A percentile compares a stretch with the other conserved stretches of the same genome.
phyloP scores from a whole-genome alignment of 2,888 invertebrate species.

The Euclidia mi region DNA sequence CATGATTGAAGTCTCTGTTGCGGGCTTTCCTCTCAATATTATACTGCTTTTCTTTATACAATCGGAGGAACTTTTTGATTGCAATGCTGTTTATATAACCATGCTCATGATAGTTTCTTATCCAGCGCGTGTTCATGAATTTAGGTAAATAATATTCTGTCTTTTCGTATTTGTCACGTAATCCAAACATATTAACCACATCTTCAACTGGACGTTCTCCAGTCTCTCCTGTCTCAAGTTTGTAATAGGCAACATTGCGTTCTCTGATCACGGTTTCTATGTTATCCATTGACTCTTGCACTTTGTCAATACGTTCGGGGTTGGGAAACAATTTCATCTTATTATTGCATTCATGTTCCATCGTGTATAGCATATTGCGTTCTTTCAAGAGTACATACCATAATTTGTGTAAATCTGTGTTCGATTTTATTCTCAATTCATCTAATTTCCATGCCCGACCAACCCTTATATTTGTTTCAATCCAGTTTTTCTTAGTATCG shows the following conservation, averaged over 20 bases:
- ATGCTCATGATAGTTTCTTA: slow-evolving; percentile 88
- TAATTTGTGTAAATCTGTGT: slow-evolving; percentile 98
- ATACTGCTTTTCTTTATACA: slow-evolving; percentile 92
- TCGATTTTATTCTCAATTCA: slow-evolving; percentile 98
- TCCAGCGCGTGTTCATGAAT: slow-evolving; percentile 92
- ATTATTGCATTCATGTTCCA: slow-evolving; percentile 95
- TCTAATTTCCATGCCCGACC: slow-evolving; percentile 97
- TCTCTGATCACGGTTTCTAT: slow-evolving; percentile 97
- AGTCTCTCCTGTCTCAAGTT: slow-evolving; percentile 96
- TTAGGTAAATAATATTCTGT: slow-evolving; percentile 92
- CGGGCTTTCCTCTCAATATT: slow-evolving; percentile 88
- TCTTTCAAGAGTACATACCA: slow-evolving; percentile 98
- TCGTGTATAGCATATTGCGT: slow-evolving; percentile 98
- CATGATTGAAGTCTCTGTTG: slow-evolving; percentile 92
- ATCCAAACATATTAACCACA: slow-evolving; percentile 90
- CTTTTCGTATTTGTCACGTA: slow-evolving; percentile 88
- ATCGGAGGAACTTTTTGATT: slow-evolving; percentile 88
- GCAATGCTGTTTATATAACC: slow-evolving; percentile 88
- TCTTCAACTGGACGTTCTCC: slow-evolving; percentile 93
- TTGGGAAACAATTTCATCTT: slow-evolving; percentile 94
- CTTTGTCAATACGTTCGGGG: slow-evolving; percentile 98
- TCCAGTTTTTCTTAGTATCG: slow-evolving; percentile 96
- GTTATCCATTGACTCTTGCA: slow-evolving; percentile 98
- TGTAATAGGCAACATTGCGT: slow-evolving; percentile 96
- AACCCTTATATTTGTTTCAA: slow-evolving; percentile 92